Conservation (phyloP, 2,888 invertebrate genomes). For the Himalopsyche japonica region DNA sequence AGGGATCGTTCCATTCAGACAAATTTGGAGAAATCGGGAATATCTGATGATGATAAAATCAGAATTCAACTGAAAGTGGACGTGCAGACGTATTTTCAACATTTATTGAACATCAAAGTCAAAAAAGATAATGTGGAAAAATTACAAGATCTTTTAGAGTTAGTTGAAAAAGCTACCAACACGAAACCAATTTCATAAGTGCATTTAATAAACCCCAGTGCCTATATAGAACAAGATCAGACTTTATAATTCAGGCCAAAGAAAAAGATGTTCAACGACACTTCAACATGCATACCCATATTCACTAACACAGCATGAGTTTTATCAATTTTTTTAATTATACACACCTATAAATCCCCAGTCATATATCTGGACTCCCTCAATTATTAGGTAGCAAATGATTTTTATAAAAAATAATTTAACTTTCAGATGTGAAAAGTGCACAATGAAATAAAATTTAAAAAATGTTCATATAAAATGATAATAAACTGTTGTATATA, state of each 20-base stretch:
- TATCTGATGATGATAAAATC: slow-evolving; percentile 93
- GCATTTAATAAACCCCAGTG: slow-evolving; percentile 33
- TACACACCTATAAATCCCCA: neutral
- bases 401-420: neutral
- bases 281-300: neutral
- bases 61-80: slow-evolving; percentile 87
- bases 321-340: neutral
- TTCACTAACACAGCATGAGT: neutral
- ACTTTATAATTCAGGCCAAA: slow-evolving; percentile 16
- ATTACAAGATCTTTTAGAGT: slow-evolving; percentile 62
- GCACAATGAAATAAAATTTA: neutral
- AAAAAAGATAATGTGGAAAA: slow-evolving; percentile 62
- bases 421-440: neutral
- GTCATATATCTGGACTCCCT: neutral
- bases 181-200: slow-evolving; percentile 32
- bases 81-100: slow-evolving; percentile 72
- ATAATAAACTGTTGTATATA: neutral
- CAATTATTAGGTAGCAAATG: neutral
- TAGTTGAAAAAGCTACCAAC: slow-evolving; percentile 64
- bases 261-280: neutral
- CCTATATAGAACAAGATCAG: slow-evolving; percentile 15
- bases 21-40: slow-evolving; percentile 60
- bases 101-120: slow-evolving; percentile 61
- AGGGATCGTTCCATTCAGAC: slow-evolving; percentile 63
- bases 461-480: neutral